Percentiles rank a stretch among this genome's conserved stretches.
phyloP scores from a whole-genome alignment of 2,888 invertebrate species.

The Cartodere bifasciata region DNA sequence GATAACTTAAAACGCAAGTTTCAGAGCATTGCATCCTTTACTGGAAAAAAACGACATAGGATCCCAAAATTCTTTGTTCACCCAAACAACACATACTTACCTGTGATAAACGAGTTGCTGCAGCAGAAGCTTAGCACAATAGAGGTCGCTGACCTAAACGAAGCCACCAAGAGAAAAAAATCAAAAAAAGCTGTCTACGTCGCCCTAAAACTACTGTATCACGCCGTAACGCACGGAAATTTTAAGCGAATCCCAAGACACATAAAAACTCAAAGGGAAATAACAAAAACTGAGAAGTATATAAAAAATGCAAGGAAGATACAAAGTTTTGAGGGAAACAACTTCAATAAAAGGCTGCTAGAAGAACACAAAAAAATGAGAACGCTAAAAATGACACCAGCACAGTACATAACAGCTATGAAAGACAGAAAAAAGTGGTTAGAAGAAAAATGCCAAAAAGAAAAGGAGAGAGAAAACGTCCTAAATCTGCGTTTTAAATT shows the following conservation, averaged over 20 bases:
- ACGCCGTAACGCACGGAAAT: no score
- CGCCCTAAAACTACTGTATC: no score
- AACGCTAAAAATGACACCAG: conserved; percentile 10
- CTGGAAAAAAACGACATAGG: not conserved
- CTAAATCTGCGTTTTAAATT: conserved; percentile 5
- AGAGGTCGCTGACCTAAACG: no score
- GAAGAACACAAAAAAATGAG: conserved; percentile 9
- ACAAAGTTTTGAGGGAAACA: not conserved
- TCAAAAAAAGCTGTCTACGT: no score
- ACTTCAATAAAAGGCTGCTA: conserved; percentile 2
- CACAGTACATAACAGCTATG: conserved; percentile 8
- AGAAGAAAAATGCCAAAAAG: conserved; percentile 1
- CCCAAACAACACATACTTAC: conserved; percentile 1
- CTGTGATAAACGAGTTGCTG: no score
- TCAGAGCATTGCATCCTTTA: not conserved
- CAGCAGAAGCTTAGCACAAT: no score
- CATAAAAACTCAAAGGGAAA: no score
- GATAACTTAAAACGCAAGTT: not conserved
- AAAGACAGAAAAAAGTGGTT: conserved; percentile 6
- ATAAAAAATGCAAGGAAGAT: no score
- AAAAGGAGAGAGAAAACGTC: conserved; percentile 6
- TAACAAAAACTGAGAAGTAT: no score
- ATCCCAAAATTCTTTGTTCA: not conserved
- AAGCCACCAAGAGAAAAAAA: no score
- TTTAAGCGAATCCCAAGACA: no score